Evolutionary conservation across 2,113 vertebrate species (phyloP).

Genomic region (Leptodactylus fuscus): DNA sequence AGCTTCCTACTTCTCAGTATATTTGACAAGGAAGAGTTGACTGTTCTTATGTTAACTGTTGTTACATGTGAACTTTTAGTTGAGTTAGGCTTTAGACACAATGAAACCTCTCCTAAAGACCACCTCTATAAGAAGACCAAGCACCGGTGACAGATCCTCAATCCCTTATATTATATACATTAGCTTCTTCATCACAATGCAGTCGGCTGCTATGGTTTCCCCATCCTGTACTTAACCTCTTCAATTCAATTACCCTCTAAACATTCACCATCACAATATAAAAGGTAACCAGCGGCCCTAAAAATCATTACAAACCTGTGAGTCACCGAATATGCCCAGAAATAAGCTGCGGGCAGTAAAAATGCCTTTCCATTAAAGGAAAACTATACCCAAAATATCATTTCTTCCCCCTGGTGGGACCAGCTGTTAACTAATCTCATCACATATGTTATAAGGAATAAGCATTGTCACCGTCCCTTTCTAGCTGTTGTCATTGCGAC

Average conservation of each 20-base stretch:
- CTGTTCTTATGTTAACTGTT: background rate
- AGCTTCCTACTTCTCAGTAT: background rate
- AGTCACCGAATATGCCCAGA: conserved; percentile 62
- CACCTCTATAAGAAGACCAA: no score
- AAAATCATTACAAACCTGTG: conserved; percentile 60
- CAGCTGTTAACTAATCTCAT: background rate
- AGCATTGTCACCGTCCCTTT: background rate
- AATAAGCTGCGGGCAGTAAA: conserved; percentile 64
- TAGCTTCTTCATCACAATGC: no score
- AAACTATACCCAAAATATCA: conserved; percentile 14
- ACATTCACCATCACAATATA: background rate
- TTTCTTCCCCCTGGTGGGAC: background rate
- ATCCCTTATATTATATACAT: no score
- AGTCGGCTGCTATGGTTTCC: no score
- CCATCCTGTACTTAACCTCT: no score
- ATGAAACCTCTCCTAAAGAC: no score
- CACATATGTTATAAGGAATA: background rate
- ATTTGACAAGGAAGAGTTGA: background rate
- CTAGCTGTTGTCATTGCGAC: background rate
- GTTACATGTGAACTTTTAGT: background rate
- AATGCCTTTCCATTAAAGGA: conserved; percentile 64
- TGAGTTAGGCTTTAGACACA: background rate
- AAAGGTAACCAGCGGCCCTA: conserved; percentile 5
- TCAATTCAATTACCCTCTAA: background rate
- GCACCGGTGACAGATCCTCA: no score